Evolutionary conservation across 2,113 vertebrate genomes (phyloP).

Genomic region (Aphelocoma coerulescens): DNA sequence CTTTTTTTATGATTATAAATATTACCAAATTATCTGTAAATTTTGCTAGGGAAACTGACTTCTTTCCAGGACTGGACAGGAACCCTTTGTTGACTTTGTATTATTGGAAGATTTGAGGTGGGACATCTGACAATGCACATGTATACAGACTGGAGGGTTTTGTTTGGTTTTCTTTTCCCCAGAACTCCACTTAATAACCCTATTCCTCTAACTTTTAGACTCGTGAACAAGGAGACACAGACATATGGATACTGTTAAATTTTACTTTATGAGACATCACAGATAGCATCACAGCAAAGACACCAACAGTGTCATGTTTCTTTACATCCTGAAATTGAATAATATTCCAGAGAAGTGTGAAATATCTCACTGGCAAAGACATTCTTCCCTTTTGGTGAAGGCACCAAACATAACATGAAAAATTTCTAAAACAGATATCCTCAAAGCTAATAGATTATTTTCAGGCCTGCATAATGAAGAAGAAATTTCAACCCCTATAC

Average conservation of each 20-base stretch:
- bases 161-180: background rate
- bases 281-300: background rate
- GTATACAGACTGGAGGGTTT: background rate
- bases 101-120: background rate
- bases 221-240: background rate
- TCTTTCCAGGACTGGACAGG: background rate
- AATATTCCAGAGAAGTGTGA: background rate
- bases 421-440: background rate
- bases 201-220: background rate
- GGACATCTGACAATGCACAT: background rate
- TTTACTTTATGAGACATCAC: background rate
- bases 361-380: background rate
- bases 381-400: background rate
- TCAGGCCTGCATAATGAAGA: background rate
- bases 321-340: background rate
- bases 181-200: background rate
- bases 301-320: fast-evolving
- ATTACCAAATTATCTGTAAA: background rate
- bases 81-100: background rate
- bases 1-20: background rate
- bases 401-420: background rate
- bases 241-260: fast-evolving
- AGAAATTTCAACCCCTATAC: background rate
- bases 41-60: background rate
- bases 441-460: background rate